Base-by-base conservation (phyloP, 1,140 invertebrate species). In the Heliconius congener region DNA sequence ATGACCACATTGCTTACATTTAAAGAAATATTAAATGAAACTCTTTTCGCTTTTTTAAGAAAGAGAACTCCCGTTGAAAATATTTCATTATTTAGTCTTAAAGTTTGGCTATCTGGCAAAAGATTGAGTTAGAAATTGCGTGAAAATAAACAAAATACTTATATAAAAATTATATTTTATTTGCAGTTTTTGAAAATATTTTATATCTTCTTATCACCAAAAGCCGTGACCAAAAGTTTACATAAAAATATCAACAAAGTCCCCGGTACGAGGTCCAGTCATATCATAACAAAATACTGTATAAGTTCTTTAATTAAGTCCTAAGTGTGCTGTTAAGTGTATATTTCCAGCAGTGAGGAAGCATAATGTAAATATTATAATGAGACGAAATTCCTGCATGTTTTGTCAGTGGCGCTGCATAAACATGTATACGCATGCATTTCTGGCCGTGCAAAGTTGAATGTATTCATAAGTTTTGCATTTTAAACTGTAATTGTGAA, bases 311-410 rank as follows among this genome's bases (percentile, higher is more conserved):
- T 66, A 66, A 66, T 66, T 66, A 66, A 66, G 60, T 66, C 23
- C 23, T 66, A 66, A 66, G 60, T 57, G 55, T n/a, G n/a, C n/a
- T 57, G n/a, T 57, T 23, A 57, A 57, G 55, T 66, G 27, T 30
- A 66, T 27, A 66, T 66, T 66, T 30, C 11, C 60, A 30, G 11
- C 71, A 37, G 50, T 50, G 66, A 81, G 77, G 66, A 57, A 57
- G 74, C 77, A 70, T 78, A 74, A 79, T 77, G 52, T 77, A 79
- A 82, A 75, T 46, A 76, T 74, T 79, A 79, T 77, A 79, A 76
- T 78, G 70, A 79, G 79, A 82, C 79, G 73, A 82, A 79, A 82
- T 82, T 82, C 73, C 77, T 60, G 50, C 66, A 76, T 71, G 71
- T 79, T 81, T 78, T 78, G 76, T 73, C 46, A 78, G 76, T 55